Evolutionary conservation across 2,888 invertebrate species (phyloP), one percentile per base, ranked within the genome.

Genomic region (Petrophora chlorosata): DNA sequence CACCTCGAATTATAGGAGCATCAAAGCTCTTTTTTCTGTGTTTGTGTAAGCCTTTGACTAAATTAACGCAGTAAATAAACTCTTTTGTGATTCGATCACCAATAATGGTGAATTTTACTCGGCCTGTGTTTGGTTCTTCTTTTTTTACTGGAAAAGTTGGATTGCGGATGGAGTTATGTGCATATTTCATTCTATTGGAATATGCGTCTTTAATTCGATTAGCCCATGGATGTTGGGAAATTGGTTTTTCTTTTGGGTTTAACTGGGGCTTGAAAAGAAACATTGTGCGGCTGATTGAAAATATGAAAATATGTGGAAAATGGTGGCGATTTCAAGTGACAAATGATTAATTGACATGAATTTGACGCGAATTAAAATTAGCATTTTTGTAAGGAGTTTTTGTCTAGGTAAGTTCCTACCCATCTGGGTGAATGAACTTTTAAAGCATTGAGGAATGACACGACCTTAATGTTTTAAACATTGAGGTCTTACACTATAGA

Each of bases 81-180:
- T 84, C 85, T 47, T 78, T 77, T 3, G 78, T 71, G 2, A 80
- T 60, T 64, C 77, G 72, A 52, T 80, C 81, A 5, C 90, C 90
- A 35, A 88, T 72, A 1, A 90, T 58, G 1, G 76, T 81, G 52
- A 89, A 82, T 56, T 75, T 74, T 2, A 73, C 54, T 4, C 65
- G 64, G 8, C 73, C 45, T 34, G 51, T 34, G 23, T 59, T 29
- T 7, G 58, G 59, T 16, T 59, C 70, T 30, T 64, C 60, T 43
- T 72, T 68, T 47, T 67, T 67, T 2, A 54, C 56, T 1, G 85
- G 83, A 56, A 80, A 82, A 3, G 51, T 23, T 5, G 81, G 80
- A 54, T 89, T 88, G 8, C 70, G 63, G 8, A 77, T 61, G 9
- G 86, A 83, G 56, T 88, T 88, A 59, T 89, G 89, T 2, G 67